Evolutionary conservation across 2,888 invertebrate species (phyloP).

Genomic region (Rhabditoides inermis): DNA sequence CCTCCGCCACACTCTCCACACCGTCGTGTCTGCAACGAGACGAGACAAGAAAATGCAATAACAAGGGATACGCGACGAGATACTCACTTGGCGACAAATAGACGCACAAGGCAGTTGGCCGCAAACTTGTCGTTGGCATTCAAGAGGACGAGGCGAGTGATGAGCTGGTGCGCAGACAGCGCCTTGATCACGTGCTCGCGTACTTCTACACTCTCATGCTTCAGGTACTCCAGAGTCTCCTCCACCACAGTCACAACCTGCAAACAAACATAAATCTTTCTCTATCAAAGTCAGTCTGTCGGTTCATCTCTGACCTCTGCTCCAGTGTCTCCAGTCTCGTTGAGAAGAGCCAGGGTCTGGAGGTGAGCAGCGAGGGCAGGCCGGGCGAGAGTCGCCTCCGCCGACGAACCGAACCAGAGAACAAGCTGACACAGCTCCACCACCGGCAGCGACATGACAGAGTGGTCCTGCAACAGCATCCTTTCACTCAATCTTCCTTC

Average conservation of each 20-base stretch:
- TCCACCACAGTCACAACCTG: conserved; percentile 9
- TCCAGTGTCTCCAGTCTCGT: conserved; percentile 27
- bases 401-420: conserved; percentile 4
- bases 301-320: background rate
- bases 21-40: conserved; percentile 9
- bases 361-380: conserved; percentile 1
- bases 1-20: conserved; percentile 15
- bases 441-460: conserved; percentile 28
- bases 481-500: no score
- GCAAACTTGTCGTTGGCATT: no score
- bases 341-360: conserved; percentile 9
- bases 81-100: no score
- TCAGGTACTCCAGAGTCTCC: conserved; percentile 18
- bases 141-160: conserved; percentile 24
- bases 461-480: conserved; percentile 19
- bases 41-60: conserved; percentile 14
- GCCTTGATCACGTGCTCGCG: conserved; percentile 15
- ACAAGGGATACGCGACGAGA: conserved; percentile 14
- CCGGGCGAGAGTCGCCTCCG: background rate
- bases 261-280: background rate
- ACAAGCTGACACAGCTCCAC: conserved; percentile 26
- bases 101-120: no score
- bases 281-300: background rate
- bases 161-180: conserved; percentile 23
- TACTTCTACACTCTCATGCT: conserved; percentile 18